Base-by-base conservation (phyloP, 1,140 invertebrate species). In the Musca vetustissima region DNA sequence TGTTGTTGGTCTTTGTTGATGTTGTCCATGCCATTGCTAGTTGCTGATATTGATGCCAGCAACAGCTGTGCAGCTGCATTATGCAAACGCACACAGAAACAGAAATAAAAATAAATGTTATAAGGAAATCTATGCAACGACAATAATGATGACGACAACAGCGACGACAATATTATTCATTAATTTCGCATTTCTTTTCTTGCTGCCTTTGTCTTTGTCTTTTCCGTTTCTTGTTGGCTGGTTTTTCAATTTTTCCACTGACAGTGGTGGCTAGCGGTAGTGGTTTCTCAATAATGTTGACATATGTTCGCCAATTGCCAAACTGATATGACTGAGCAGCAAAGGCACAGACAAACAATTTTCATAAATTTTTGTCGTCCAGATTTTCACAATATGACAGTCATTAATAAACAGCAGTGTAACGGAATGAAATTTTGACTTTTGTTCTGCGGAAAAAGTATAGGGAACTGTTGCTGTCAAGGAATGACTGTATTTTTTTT, bases 231-330 rank as follows among this genome's bases (percentile, higher is more conserved):
- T 55, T 25, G 21, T 25, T 55, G 9, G 53, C 53, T 59, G n/a
- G 6, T 19, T 59, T n/a, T 28, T 43, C 15, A 36, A 61, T 61
- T 61, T 59, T 43, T 13, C 57, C 32, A 61, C 36, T 61, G n/a
- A 8, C 28, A 9, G 57, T 36, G 32, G 13, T 22, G 32, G 17
- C 15, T n/a, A 32, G 28, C 57, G 36, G 57, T 61, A 61, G 57
- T 61, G 57, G 57, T 21, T 61, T 36, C 36, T 61, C 57, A 61
- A 61, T 61, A 61, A 43, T 61, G 57, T 43, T 61, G 57, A 61
- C 57, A 61, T 21, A 32, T 61, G 57, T 61, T 61, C 36, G 28
- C 17, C 57, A 61, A 61, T 61, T 36, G 25, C 57, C n/a, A 61
- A 61, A 43, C 28, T 32, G 36, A 43, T 43, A 7, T 43, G 36